These are phyloP conservation scores for Crematogaster levior DNA, from an alignment of 2,888 invertebrate species.

Conservation along the genomic window DNA sequence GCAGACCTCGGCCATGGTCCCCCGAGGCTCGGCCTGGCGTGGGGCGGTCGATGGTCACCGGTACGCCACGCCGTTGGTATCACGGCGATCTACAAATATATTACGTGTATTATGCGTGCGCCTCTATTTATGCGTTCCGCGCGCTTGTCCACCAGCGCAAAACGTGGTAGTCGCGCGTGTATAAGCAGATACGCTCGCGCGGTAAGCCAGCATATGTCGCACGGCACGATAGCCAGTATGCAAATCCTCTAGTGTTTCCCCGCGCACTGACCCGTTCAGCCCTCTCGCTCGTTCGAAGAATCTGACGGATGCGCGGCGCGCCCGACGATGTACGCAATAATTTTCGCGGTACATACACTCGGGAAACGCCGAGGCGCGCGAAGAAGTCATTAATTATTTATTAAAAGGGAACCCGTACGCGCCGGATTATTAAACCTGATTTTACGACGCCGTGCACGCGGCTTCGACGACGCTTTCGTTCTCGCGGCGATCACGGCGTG, in stretches of 20 bases:
- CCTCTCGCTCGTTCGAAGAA: not conserved
- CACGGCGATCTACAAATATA: slow-evolving; percentile 81
- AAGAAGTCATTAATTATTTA: slow-evolving; percentile 52
- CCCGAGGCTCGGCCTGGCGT: slow-evolving; percentile 53
- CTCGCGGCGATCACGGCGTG: slow-evolving; percentile 18
- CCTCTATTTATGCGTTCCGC: slow-evolving; percentile 78
- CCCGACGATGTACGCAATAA: slow-evolving; percentile 42
- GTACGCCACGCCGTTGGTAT: slow-evolving; percentile 58
- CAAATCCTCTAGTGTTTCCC: slow-evolving; percentile 67
- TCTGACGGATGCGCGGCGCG: slow-evolving; percentile 47
- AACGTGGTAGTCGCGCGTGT: slow-evolving; percentile 61
- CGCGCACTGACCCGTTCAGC: not conserved
- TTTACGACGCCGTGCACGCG: slow-evolving; percentile 36
- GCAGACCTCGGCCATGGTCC: slow-evolving; percentile 17
- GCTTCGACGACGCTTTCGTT: slow-evolving; percentile 38
- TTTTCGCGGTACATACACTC: slow-evolving; percentile 43
- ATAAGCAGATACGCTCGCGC: slow-evolving; percentile 38
- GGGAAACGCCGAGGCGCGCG: slow-evolving; percentile 46
- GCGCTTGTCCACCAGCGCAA: slow-evolving; percentile 68
- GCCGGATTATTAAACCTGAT: slow-evolving; percentile 43
- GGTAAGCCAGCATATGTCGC: slow-evolving; percentile 66
- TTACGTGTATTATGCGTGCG: slow-evolving; percentile 78
- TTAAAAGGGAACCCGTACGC: slow-evolving; percentile 14
- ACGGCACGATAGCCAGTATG: slow-evolving; percentile 75
- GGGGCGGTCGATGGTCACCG: slow-evolving; percentile 50